Evolutionary conservation across 37 sponge, comb jelly and placozoan genomes (phyloP).

Genomic region (Halichondria panicea): DNA sequence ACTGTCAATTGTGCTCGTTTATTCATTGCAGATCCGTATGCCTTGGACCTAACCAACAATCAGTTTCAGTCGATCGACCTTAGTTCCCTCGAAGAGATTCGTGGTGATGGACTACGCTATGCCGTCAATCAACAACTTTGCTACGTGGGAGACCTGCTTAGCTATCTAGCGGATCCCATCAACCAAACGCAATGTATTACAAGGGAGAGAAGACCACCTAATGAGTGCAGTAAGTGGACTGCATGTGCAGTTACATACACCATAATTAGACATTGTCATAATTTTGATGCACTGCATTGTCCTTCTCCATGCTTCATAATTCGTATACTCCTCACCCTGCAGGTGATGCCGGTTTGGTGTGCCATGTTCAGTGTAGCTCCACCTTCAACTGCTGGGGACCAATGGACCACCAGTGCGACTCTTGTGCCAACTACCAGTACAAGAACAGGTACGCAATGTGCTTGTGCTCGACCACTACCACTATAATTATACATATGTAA

Average conservation of each 20-base stretch:
- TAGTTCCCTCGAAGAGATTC: constrained; percentile 33
- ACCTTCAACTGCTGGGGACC: constrained; percentile 66
- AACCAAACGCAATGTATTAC: too few species aligned
- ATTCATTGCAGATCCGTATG: neutral
- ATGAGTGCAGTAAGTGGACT: constrained; percentile 7
- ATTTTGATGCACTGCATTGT: too few species aligned
- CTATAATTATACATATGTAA: too few species aligned
- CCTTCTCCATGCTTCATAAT: too few species aligned
- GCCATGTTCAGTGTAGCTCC: constrained; percentile 63
- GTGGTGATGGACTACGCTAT: constrained; percentile 12
- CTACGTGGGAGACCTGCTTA: constrained; percentile 37
- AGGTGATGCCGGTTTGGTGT: constrained; percentile 37
- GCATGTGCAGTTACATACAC: too few species aligned
- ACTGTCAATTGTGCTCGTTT: neutral
- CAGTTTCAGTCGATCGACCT: constrained; percentile 57
- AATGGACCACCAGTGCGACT: constrained; percentile 59
- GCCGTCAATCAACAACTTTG: constrained; percentile 34
- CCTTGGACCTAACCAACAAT: neutral
- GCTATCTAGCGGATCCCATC: too few species aligned
- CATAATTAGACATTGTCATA: too few species aligned
- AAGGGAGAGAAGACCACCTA: neutral
- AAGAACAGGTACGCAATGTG: too few species aligned
- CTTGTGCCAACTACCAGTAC: constrained; percentile 58
- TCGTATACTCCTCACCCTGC: too few species aligned
- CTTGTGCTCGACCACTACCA: too few species aligned